Conservation (phyloP, 2,797 vertebrate species). For the Pseudomugil gertrudae region DNA sequence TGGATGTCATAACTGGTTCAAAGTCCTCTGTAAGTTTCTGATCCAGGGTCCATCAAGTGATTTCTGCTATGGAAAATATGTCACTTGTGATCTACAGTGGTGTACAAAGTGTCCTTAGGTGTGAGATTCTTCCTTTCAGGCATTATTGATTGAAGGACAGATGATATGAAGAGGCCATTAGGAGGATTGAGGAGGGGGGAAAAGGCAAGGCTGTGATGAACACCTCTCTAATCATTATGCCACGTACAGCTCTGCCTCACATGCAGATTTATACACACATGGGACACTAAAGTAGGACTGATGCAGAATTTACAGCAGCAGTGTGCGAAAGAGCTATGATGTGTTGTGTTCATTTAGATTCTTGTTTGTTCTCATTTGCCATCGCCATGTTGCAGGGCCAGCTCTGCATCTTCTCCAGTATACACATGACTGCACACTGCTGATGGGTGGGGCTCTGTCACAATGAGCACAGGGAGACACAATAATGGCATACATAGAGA, state of each 20-base stretch:
- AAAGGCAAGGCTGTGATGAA: slow-evolving; percentile 56
- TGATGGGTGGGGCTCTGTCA: slow-evolving; percentile 69
- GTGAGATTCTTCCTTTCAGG: slow-evolving; percentile 70
- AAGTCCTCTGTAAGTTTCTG: slow-evolving; percentile 60
- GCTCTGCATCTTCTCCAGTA: slow-evolving; percentile 49
- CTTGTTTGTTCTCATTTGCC: slow-evolving; percentile 41
- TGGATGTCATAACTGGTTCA: slow-evolving; percentile 57
- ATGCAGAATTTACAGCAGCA: slow-evolving; percentile 42
- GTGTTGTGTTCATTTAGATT: slow-evolving; percentile 34
- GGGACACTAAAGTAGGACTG: slow-evolving; percentile 33
- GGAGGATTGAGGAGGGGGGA: slow-evolving; percentile 55
- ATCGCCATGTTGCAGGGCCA: slow-evolving; percentile 46
- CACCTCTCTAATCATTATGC: slow-evolving; percentile 70
- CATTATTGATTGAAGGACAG: slow-evolving; percentile 75
- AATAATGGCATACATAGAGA: slow-evolving; percentile 26
- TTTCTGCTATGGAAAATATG: slow-evolving; percentile 58
- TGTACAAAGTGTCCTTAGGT: slow-evolving; percentile 69
- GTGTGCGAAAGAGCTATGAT: slow-evolving; percentile 12
- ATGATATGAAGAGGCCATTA: slow-evolving; percentile 74
- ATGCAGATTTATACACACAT: slow-evolving; percentile 34
- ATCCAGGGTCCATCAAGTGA: slow-evolving; percentile 39
- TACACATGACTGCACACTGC: slow-evolving; percentile 58
- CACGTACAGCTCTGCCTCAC: slow-evolving; percentile 38
- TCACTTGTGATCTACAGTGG: slow-evolving; percentile 65
- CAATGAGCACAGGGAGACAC: slow-evolving; percentile 53